Evolutionary conservation across 2,888 invertebrate species (phyloP).

Genomic region (Phyllotreta striolata): DNA sequence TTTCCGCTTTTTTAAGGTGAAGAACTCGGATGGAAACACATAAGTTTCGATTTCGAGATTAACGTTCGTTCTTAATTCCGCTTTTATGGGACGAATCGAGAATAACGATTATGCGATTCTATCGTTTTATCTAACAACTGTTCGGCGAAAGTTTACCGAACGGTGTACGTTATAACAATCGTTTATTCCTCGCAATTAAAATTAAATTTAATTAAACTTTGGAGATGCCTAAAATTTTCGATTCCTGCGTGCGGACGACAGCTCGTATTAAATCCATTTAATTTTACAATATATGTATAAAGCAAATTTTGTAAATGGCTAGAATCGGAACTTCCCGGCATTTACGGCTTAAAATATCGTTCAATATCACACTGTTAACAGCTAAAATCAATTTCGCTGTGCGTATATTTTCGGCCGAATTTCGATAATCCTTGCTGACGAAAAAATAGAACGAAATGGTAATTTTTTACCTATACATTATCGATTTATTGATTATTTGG

Average conservation of each 20-base stretch:
- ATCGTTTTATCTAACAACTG: too few relatives aligned
- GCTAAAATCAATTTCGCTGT: not conserved
- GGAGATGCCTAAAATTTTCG: too few relatives aligned
- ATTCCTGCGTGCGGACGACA: too few relatives aligned
- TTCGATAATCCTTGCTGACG: not conserved
- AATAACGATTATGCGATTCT: not conserved
- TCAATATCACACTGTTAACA: not conserved
- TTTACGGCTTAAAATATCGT: not conserved
- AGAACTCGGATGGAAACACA: constrained; percentile 18
- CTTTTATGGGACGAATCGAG: constrained; percentile 2
- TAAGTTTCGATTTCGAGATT: constrained; percentile 21
- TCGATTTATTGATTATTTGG: too few relatives aligned
- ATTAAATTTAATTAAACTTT: too few relatives aligned
- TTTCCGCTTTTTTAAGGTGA: constrained; percentile 14
- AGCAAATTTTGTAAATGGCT: not conserved
- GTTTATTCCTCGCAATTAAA: too few relatives aligned
- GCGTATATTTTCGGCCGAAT: not conserved
- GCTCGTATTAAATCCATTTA: too few relatives aligned
- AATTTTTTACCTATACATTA: too few relatives aligned
- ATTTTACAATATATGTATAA: too few relatives aligned
- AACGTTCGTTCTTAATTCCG: constrained; percentile 1
- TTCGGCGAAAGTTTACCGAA: too few relatives aligned
- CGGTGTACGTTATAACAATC: too few relatives aligned
- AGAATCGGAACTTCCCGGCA: constrained; percentile 9
- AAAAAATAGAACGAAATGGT: too few relatives aligned